Evolutionary conservation across 2,888 invertebrate species (phyloP).

Genomic region (Ophraella communa): DNA sequence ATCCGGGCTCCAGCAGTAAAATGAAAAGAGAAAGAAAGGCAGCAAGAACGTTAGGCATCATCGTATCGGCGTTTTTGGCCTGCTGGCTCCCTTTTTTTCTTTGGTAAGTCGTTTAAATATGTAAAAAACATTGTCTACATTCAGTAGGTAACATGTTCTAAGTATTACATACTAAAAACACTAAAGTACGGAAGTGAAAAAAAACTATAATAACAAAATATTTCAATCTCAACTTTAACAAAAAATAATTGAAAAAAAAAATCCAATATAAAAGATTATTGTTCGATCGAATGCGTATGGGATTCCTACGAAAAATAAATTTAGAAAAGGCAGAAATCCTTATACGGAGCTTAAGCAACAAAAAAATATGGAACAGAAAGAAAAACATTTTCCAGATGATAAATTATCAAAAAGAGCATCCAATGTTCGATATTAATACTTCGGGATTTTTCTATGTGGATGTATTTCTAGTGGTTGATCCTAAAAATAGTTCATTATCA

Average conservation of each 20-base stretch:
- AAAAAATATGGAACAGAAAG: not conserved
- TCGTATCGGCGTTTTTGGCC: conserved; percentile 93
- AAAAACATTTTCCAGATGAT: not conserved
- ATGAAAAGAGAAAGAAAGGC: conserved; percentile 91
- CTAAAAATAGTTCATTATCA: too few relatives aligned
- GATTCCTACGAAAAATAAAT: not conserved
- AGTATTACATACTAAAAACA: too few relatives aligned
- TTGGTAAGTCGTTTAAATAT: conserved; percentile 68
- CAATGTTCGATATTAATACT: too few relatives aligned
- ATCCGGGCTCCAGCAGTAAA: conserved; percentile 74
- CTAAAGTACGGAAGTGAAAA: too few relatives aligned
- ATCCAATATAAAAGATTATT: too few relatives aligned
- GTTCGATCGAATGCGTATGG: too few relatives aligned
- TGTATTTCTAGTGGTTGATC: too few relatives aligned
- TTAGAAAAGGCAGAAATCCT: not conserved
- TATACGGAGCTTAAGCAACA: not conserved
- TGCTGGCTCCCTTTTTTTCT: conserved; percentile 97
- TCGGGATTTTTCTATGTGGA: too few relatives aligned
- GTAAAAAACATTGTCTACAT: too few relatives aligned
- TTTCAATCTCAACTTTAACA: not conserved
- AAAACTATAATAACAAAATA: not conserved
- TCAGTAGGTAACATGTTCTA: too few relatives aligned
- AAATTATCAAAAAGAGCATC: not conserved
- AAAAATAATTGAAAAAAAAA: too few relatives aligned
- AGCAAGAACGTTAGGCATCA: conserved; percentile 92